These are phyloP conservation scores for Callipepla squamata DNA, from an alignment of 2,113 vertebrate species.

Conservation along the genomic window DNA sequence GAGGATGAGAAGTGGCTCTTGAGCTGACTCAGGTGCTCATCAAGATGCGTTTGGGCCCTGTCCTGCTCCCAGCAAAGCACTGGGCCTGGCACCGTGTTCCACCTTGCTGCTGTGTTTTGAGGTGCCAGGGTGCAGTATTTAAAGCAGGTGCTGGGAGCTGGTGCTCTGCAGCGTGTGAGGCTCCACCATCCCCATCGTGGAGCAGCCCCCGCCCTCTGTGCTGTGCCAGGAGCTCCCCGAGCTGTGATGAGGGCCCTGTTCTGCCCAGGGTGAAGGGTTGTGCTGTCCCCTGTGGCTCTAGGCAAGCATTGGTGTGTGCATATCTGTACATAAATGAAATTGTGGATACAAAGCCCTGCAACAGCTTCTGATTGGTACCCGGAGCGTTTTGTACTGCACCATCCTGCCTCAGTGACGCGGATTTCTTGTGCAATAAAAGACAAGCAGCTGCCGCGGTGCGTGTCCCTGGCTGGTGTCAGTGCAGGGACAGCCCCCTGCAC, in stretches of 20 bases:
- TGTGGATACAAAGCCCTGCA: not conserved
- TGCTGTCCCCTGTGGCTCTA: accelerated
- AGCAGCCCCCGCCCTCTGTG: not conserved
- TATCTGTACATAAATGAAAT: slow-evolving; percentile 12
- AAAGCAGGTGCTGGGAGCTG: not conserved
- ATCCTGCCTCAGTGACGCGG: slow-evolving; percentile 57
- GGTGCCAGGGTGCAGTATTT: not conserved
- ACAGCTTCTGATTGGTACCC: slow-evolving; percentile 31
- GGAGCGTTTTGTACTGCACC: slow-evolving; percentile 54
- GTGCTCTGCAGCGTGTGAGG: not conserved
- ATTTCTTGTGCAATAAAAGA: slow-evolving; percentile 83
- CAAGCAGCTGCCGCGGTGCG: slow-evolving; percentile 63
- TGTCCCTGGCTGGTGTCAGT: not conserved
- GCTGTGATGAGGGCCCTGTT: not conserved
- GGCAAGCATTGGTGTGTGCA: not conserved
- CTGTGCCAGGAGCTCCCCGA: not conserved
- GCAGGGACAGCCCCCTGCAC: not conserved
- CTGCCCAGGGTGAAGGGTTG: not conserved
- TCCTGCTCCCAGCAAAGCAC: not conserved
- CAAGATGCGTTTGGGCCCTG: not conserved
- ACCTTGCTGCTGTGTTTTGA: accelerated
- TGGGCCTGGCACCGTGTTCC: accelerated
- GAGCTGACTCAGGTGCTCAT: not conserved
- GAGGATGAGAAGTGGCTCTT: not conserved
- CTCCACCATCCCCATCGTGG: not conserved